A percentile compares a stretch with the other conserved stretches of the same genome.
Evolutionary conservation across 2,113 vertebrate species (phyloP).

Genomic region (Mobula birostris): DNA sequence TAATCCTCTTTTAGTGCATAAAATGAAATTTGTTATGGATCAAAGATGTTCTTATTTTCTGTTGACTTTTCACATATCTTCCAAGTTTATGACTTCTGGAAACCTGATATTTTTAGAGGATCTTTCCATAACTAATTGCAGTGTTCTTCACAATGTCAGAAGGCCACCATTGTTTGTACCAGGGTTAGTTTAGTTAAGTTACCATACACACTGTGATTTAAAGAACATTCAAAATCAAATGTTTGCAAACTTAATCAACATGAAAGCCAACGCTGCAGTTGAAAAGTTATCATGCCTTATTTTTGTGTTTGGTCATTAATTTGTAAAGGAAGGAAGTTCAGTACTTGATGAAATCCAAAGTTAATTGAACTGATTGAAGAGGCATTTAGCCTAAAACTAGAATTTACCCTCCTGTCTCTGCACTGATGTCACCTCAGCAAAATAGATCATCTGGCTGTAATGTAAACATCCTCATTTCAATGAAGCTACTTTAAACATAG

Average conservation of each 20-base stretch:
- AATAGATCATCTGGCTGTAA: not conserved
- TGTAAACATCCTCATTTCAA: not conserved
- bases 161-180: not conserved
- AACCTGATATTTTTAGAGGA: not conserved
- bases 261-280: not conserved
- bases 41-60: slow-evolving; percentile 16
- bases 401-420: not conserved
- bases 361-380: not conserved
- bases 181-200: not conserved
- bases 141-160: not conserved
- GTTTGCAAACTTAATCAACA: not conserved
- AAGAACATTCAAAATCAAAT: not conserved
- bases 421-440: no score
- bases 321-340: not conserved
- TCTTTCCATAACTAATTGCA: not conserved
- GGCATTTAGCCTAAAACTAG: not conserved
- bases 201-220: not conserved
- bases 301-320: not conserved
- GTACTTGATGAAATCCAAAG: not conserved
- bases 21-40: not conserved
- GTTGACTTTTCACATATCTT: not conserved
- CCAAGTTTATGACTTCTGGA: not conserved
- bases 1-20: slow-evolving; percentile 12
- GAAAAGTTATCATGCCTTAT: not conserved
- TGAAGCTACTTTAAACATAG: not conserved